These are phyloP conservation scores for Microcebus lehilahytsara DNA, from an alignment of 2,113 vertebrate genomes.

Conservation along the genomic window DNA sequence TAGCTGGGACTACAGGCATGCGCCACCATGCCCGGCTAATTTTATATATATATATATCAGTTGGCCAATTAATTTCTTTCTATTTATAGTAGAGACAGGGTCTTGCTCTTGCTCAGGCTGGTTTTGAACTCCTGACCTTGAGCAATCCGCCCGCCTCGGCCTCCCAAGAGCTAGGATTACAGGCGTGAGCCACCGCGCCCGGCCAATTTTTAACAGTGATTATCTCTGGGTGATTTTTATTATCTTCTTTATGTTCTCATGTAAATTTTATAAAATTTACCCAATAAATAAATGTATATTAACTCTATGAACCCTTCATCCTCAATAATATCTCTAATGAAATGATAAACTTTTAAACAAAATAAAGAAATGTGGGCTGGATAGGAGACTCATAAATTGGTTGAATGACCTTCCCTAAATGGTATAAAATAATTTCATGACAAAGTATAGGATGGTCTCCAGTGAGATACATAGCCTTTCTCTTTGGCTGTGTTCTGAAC, in stretches of 20 bases:
- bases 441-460: background rate
- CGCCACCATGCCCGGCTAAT: too few species aligned
- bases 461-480: background rate
- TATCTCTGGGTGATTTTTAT: background rate
- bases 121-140: too few species aligned
- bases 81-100: too few species aligned
- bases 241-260: background rate
- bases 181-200: too few species aligned
- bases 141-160: too few species aligned
- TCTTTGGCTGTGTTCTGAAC: background rate
- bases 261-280: background rate
- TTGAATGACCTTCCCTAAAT: background rate
- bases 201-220: conserved; percentile 9
- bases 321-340: background rate
- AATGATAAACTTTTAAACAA: background rate
- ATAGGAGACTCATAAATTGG: background rate
- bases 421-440: background rate
- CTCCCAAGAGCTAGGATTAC: too few species aligned
- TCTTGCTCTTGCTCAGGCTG: too few species aligned
- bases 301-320: background rate
- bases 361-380: background rate
- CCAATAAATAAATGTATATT: background rate
- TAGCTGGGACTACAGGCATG: too few species aligned
- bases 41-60: too few species aligned
- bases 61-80: too few species aligned